Evolutionary conservation across 2,797 vertebrate species (phyloP).

Genomic region (Myotis daubentonii): DNA sequence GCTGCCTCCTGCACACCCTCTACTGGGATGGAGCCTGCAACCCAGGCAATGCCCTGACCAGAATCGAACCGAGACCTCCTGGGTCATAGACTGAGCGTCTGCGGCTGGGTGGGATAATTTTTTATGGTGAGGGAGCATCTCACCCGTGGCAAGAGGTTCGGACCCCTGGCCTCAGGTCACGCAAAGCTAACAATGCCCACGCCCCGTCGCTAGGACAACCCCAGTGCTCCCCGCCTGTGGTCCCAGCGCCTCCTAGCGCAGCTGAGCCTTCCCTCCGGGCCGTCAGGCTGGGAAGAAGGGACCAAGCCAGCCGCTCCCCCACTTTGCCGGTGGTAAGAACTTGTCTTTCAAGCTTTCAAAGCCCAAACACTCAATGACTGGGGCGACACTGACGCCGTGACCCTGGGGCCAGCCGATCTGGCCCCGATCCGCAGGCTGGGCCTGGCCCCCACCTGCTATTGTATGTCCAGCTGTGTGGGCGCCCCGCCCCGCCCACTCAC

Average conservation of each 20-base stretch:
- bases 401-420: neutral
- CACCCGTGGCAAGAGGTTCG: neutral
- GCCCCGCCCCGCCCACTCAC: accelerated
- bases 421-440: neutral
- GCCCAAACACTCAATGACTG: neutral
- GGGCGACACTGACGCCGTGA: neutral
- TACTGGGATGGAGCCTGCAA: too few species aligned
- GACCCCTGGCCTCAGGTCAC: neutral
- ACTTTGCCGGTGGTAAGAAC: neutral
- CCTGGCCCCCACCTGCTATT: neutral
- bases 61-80: too few species aligned
- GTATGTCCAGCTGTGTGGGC: neutral
- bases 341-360: neutral
- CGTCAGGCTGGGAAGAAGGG: too few species aligned
- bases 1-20: too few species aligned
- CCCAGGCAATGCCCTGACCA: too few species aligned
- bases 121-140: neutral
- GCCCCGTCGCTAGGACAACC: neutral
- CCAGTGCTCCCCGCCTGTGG: too few species aligned
- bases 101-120: too few species aligned
- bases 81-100: too few species aligned
- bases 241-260: neutral
- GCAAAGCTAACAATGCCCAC: neutral
- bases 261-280: neutral
- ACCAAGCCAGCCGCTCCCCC: neutral